A percentile compares a stretch with the other conserved stretches of the same genome.
phyloP scores from a whole-genome alignment of 2,113 vertebrate genomes.

The Cathartes aura region DNA sequence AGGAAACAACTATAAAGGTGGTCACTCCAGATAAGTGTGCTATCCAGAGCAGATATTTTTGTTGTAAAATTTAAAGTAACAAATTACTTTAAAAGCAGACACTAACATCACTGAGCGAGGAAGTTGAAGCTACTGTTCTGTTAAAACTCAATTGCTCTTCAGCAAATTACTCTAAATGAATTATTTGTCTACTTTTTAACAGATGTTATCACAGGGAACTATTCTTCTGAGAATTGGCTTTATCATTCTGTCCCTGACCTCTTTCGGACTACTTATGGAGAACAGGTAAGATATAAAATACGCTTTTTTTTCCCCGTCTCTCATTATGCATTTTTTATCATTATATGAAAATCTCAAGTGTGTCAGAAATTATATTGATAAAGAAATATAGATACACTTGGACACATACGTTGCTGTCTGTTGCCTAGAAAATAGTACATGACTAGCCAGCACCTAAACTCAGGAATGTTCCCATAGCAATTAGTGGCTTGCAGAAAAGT shows the following conservation, averaged over 20 bases:
- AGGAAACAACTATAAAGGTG: not conserved
- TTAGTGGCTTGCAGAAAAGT: not conserved
- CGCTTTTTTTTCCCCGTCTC: not conserved
- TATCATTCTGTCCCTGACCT: slow-evolving; percentile 87
- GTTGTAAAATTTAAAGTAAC: not conserved
- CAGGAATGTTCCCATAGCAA: not conserved
- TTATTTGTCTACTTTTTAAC: slow-evolving; percentile 41
- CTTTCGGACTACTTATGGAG: slow-evolving; percentile 86
- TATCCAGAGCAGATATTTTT: not conserved
- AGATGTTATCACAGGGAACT: slow-evolving; percentile 78
- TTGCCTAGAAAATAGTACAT: not conserved
- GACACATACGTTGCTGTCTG: not conserved
- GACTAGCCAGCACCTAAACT: not conserved
- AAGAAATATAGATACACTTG: not conserved
- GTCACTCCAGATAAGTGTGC: not conserved
- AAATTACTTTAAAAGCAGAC: not conserved
- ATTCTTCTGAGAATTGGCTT: slow-evolving; percentile 82
- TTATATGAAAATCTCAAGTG: not conserved
- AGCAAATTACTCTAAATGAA: not conserved
- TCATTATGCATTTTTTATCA: not conserved
- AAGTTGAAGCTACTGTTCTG: not conserved
- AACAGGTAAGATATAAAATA: slow-evolving; percentile 78
- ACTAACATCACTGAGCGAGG: not conserved
- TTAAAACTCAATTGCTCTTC: not conserved
- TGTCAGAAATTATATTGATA: not conserved